These are phyloP conservation scores for Marasmarcha lunaedactyla DNA, from an alignment of 2,888 invertebrate genomes.

Conservation along the genomic window DNA sequence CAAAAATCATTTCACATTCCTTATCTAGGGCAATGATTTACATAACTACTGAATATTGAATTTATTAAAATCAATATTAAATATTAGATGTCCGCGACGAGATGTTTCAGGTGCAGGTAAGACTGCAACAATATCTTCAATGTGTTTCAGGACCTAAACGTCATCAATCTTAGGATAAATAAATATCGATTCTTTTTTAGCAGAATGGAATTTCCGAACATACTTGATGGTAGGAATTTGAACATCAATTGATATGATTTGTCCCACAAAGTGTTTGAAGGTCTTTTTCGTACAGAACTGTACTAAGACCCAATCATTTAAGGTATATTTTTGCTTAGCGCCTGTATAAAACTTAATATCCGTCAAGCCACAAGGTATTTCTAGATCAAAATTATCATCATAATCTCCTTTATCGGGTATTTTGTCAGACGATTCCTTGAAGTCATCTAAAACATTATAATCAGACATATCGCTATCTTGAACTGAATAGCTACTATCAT, in stretches of 20 bases:
- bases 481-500: conserved; percentile 2
- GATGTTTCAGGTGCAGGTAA: neutral
- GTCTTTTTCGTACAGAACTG: conserved; percentile 1
- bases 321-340: neutral
- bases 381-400: neutral
- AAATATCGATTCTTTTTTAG: conserved; percentile 4
- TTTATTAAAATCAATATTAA: neutral
- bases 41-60: neutral
- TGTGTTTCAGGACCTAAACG: conserved; percentile 4
- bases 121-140: conserved; percentile 1
- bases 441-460: conserved; percentile 2
- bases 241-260: neutral
- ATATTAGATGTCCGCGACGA: neutral
- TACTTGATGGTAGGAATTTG: neutral
- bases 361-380: neutral
- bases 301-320: conserved; percentile 4
- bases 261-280: neutral
- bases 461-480: conserved; percentile 3
- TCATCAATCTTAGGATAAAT: conserved; percentile 2
- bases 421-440: too few species aligned
- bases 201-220: conserved; percentile 1
- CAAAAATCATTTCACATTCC: too few species aligned
- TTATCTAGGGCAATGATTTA: too few species aligned
- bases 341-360: conserved; percentile 1
- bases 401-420: neutral